Evolutionary conservation across 2,888 invertebrate species (phyloP).

Genomic region (Cephus pulcher): DNA sequence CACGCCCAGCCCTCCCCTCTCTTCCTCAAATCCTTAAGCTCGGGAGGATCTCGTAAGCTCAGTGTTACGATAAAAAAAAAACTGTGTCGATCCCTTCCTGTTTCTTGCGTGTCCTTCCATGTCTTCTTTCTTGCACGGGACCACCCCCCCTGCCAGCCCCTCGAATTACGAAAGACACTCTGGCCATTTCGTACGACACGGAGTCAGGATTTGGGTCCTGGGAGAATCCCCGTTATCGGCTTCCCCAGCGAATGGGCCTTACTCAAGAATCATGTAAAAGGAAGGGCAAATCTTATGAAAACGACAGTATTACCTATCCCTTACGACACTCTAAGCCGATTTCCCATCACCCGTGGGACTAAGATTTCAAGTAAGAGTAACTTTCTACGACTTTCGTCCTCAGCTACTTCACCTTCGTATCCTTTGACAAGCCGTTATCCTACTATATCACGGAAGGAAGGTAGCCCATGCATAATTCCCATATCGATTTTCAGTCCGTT

Average conservation of each 20-base stretch:
- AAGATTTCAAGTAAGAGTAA: background rate
- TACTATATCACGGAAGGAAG: background rate
- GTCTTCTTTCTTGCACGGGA: background rate
- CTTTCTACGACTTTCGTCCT: background rate
- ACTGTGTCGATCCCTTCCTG: background rate
- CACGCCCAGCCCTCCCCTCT: background rate
- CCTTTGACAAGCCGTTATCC: background rate
- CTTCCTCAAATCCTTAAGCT: background rate
- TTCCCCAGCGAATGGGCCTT: background rate
- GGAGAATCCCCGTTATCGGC: background rate
- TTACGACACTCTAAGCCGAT: background rate
- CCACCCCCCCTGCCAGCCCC: no score
- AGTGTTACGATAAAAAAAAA: background rate
- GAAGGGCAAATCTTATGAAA: background rate
- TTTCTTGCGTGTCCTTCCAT: background rate
- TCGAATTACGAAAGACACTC: background rate
- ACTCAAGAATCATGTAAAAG: background rate
- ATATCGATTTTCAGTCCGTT: background rate
- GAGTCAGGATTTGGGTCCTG: background rate
- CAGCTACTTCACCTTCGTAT: background rate
- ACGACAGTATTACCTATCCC: slow-evolving; percentile 2
- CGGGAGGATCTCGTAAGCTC: background rate
- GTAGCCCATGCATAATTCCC: background rate
- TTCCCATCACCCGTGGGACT: background rate
- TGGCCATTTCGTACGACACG: background rate